Conservation (phyloP, 2,888 invertebrate species). For the Loripinus fragilis region DNA sequence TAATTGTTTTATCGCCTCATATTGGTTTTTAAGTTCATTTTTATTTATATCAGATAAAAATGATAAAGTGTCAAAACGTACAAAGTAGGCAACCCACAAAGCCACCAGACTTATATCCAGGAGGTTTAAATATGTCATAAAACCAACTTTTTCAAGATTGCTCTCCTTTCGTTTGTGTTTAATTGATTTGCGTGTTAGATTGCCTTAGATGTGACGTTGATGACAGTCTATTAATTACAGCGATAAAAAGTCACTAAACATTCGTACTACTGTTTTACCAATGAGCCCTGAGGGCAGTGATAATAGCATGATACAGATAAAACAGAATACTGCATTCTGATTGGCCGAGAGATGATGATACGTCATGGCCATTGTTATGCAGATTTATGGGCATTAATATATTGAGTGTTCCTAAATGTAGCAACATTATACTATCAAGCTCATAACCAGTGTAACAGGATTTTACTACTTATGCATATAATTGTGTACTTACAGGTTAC, state of each 20-base stretch:
- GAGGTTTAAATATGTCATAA: neutral
- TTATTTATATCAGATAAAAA: too few relatives aligned
- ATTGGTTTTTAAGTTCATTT: too few relatives aligned
- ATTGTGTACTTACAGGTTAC: neutral
- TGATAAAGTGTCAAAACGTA: too few relatives aligned
- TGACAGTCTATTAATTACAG: neutral
- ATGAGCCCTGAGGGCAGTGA: neutral
- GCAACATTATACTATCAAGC: neutral
- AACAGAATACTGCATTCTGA: neutral
- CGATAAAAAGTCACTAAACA: neutral
- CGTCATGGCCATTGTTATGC: slow-evolving; percentile 17
- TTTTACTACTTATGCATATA: neutral
- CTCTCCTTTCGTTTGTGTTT: neutral
- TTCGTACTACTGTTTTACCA: neutral
- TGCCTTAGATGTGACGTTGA: slow-evolving; percentile 12
- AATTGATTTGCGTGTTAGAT: slow-evolving; percentile 15
- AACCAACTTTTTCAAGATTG: neutral
- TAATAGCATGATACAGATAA: slow-evolving; percentile 1
- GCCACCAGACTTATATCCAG: neutral
- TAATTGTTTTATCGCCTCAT: too few relatives aligned
- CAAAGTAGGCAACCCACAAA: too few relatives aligned
- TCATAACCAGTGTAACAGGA: neutral
- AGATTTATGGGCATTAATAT: neutral
- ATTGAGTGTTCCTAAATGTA: neutral
- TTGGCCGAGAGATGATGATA: neutral